A percentile compares a stretch with the other conserved stretches of the same genome.
These are phyloP conservation scores for Cheilosia impressa DNA, from an alignment of 2,888 invertebrate genomes.

Conservation along the genomic window DNA sequence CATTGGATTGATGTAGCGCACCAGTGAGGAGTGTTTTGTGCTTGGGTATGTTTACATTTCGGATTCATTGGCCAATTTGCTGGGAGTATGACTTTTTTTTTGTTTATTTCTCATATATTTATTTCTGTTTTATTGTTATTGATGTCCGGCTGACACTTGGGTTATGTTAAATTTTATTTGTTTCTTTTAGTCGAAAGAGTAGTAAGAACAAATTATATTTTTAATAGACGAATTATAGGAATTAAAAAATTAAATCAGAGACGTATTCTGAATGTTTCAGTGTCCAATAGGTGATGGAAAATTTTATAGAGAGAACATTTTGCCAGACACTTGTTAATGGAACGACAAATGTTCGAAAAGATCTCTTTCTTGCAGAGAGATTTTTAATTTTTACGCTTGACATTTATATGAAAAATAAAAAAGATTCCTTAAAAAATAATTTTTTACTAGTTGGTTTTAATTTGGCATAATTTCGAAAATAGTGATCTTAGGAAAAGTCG, in stretches of 20 bases:
- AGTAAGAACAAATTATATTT: background rate
- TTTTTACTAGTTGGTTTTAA: no score
- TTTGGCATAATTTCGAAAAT: no score
- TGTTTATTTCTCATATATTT: background rate
- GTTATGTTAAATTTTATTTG: background rate
- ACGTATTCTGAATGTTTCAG: background rate
- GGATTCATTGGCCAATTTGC: constrained; percentile 46
- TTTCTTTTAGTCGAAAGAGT: no score
- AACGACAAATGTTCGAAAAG: background rate
- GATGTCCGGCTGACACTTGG: background rate
- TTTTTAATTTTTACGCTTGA: background rate
- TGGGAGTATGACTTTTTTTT: constrained; percentile 2
- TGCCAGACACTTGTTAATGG: background rate
- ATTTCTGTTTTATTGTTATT: constrained; percentile 10
- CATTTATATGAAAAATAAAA: background rate
- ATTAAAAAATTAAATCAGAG: background rate
- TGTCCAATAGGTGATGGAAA: background rate
- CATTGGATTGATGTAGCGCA: constrained; percentile 56
- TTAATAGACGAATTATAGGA: background rate
- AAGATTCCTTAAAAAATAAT: no score
- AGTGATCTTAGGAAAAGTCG: no score
- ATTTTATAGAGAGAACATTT: background rate
- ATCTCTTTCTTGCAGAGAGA: background rate
- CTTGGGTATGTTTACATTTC: constrained; percentile 37
- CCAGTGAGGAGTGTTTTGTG: constrained; percentile 4